These are phyloP conservation scores for Noctua janthina DNA, from an alignment of 2,888 invertebrate genomes.

Conservation along the genomic window DNA sequence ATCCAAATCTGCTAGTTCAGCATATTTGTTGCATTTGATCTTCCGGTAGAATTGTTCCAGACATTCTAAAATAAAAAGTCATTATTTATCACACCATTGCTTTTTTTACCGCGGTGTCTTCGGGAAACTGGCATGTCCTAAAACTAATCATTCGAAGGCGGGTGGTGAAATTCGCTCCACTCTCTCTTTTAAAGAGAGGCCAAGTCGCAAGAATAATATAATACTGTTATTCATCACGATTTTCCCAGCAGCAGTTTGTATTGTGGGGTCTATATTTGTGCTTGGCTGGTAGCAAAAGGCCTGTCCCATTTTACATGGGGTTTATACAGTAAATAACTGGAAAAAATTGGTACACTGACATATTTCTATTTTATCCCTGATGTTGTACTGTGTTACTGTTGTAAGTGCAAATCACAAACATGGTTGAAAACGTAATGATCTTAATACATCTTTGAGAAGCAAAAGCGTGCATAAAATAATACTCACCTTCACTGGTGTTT, in stretches of 20 bases:
- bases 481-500: constrained; percentile 30
- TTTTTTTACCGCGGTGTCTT: not conserved
- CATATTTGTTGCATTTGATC: constrained; percentile 9
- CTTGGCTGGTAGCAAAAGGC: not conserved
- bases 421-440: not conserved
- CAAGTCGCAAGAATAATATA: too few relatives aligned
- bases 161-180: not conserved
- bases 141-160: not conserved
- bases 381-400: not conserved
- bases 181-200: not conserved
- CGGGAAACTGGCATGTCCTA: not conserved
- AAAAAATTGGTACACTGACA: too few relatives aligned
- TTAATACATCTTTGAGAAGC: not conserved
- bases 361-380: not conserved
- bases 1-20: constrained; percentile 11
- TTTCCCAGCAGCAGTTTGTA: too few relatives aligned
- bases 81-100: not conserved
- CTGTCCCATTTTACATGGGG: not conserved
- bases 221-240: too few relatives aligned
- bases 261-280: too few relatives aligned
- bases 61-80: constrained; percentile 9
- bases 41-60: constrained; percentile 20
- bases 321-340: too few relatives aligned
- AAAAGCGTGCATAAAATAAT: not conserved
- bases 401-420: too few relatives aligned